These are phyloP conservation scores for Crenuchus spilurus DNA, from an alignment of 2,797 vertebrate genomes.

Conservation along the genomic window DNA sequence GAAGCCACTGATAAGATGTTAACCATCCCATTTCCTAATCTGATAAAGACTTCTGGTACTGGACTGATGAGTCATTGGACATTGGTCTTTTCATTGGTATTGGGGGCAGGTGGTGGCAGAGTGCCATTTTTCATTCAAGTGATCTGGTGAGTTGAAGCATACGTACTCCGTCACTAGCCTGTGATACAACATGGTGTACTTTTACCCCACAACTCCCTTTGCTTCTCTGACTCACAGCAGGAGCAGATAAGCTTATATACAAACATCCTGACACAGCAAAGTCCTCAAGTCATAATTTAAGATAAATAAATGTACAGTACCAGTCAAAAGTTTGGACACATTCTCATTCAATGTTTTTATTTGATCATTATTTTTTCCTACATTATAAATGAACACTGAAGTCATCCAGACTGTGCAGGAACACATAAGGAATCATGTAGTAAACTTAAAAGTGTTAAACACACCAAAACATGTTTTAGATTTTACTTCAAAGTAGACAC, in stretches of 20 bases:
- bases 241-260: neutral
- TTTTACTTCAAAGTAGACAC: no score
- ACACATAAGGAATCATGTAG: no score
- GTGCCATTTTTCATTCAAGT: neutral
- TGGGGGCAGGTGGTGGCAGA: neutral
- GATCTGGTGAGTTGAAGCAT: neutral
- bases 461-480: no score
- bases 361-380: no score
- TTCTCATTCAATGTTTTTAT: no score
- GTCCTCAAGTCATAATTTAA: no score
- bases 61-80: slow-evolving; percentile 14
- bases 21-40: slow-evolving; percentile 15
- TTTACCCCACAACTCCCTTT: neutral
- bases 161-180: neutral
- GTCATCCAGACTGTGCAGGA: no score
- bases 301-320: no score
- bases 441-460: no score
- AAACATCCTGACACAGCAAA: no score
- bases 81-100: slow-evolving; percentile 5
- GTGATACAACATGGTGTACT: slow-evolving; percentile 13
- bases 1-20: neutral
- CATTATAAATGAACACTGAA: no score
- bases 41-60: slow-evolving; percentile 14
- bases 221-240: neutral
- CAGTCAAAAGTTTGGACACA: no score